phyloP scores from a whole-genome alignment of 2,888 invertebrate species.

The Apomyelois bistriatella region DNA sequence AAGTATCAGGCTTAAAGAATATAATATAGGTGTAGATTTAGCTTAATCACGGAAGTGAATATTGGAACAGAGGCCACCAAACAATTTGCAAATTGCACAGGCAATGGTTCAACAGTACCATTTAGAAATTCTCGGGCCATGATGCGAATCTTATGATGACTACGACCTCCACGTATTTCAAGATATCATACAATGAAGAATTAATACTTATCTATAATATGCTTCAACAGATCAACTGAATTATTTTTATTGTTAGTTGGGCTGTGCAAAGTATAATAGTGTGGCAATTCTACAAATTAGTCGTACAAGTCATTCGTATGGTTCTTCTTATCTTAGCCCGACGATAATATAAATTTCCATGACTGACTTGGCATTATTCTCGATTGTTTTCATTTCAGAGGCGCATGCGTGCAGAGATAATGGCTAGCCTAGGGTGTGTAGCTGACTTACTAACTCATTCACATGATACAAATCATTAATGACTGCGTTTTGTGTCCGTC shows the following conservation, averaged over 20 bases:
- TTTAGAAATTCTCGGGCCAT: conserved; percentile 56
- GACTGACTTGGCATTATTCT: conserved; percentile 78
- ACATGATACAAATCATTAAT: conserved; percentile 38
- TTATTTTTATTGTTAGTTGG: neutral
- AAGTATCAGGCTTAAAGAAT: neutral
- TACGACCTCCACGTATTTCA: neutral
- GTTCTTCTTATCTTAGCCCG: conserved; percentile 40
- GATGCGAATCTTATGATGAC: conserved; percentile 45
- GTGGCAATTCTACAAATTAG: neutral
- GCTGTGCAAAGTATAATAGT: neutral
- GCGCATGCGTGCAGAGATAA: conserved; percentile 78
- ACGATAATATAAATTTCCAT: conserved; percentile 70
- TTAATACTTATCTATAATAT: neutral
- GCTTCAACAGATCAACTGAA: neutral
- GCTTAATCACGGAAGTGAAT: conserved; percentile 43
- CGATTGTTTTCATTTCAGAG: conserved; percentile 78
- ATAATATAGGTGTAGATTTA: neutral
- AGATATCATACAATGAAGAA: neutral
- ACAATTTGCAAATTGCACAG: conserved; percentile 30
- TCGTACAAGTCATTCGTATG: conserved; percentile 21
- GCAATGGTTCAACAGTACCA: conserved; percentile 64
- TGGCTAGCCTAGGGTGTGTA: conserved; percentile 74
- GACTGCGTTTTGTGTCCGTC: conserved; percentile 55
- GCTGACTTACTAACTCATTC: conserved; percentile 48
- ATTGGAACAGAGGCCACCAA: conserved; percentile 57